A percentile compares a stretch with the other conserved stretches of the same genome.
Evolutionary conservation across 2,888 invertebrate species (phyloP).

Genomic region (Holacanthella duospinosa): DNA sequence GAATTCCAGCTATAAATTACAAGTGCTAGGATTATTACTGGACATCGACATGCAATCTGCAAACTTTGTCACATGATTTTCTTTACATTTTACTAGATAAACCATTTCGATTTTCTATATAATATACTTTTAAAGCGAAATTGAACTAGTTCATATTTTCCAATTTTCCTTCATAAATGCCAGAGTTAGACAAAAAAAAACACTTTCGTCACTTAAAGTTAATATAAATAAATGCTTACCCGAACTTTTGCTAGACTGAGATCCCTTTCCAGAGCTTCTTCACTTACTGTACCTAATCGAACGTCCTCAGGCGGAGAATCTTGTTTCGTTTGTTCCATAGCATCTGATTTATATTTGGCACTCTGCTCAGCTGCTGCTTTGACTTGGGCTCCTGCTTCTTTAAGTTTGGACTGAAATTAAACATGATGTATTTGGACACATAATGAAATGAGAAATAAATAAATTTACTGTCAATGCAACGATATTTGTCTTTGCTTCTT

Average conservation of each 20-base stretch:
- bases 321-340: conserved; percentile 13
- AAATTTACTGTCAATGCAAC: conserved; percentile 8
- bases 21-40: too few species aligned
- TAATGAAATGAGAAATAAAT: neutral
- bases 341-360: conserved; percentile 17
- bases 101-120: too few species aligned
- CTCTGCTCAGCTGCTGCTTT: conserved; percentile 21
- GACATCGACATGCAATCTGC: too few species aligned
- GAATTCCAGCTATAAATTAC: conserved; percentile 16
- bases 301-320: conserved; percentile 21
- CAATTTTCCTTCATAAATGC: too few species aligned
- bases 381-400: conserved; percentile 14
- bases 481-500: conserved; percentile 19
- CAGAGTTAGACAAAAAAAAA: too few species aligned
- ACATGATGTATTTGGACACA: neutral
- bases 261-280: conserved; percentile 23
- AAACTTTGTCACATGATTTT: too few species aligned
- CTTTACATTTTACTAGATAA: too few species aligned
- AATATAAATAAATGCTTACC: conserved; percentile 1
- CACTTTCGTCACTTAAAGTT: too few species aligned
- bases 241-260: conserved; percentile 18
- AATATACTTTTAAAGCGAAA: too few species aligned
- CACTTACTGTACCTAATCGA: conserved; percentile 10
- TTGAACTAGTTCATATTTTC: too few species aligned
- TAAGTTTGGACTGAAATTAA: conserved; percentile 6